Base-by-base conservation (phyloP, 2,888 invertebrate species). In the Lepetodrilus schrolli region DNA sequence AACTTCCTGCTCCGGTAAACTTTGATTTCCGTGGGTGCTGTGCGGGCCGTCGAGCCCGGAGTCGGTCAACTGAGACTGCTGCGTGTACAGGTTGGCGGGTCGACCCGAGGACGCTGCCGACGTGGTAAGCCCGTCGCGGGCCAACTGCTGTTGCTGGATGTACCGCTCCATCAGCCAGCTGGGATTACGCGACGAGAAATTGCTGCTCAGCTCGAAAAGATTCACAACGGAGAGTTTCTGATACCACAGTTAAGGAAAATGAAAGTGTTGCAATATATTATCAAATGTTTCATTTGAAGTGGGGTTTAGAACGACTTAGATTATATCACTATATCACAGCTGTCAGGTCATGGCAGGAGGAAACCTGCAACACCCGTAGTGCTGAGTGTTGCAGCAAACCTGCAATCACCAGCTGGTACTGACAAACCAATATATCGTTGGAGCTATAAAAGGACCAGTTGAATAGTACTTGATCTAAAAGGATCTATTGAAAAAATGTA, bases 191-290 rank as follows among this genome's bases (percentile, higher is more conserved):
- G 78, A 81, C 72, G 86, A 83, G 79, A 88, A 87, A 78, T 89
- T 89, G 73, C 83, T 83, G 76, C 89, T 87, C 74, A 90, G 73
- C 43, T 90, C 88, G 83, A 90, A 90, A 37, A 90, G 78, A 78
- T 90, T 90, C 30, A 90, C 78, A 17, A 90, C 87, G 20, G 89
- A 85, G 72, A 89, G 73, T 82, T 85, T 85, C 89, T 89, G 80
- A 21, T 34, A 38, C 26, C 26, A 21, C 38, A 34, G 79, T 66
- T 66, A 66, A 66, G 66, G 66, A 66, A 66, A 23, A 17, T 13
- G 17, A 3, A 43, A 17, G 43, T 43, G 4, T 4, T 43, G 43
- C n/a, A 43, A 43, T 43, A 3, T 43, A 43, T 2, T 10, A 43
- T 4, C 43, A 43, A 7, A 5, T n/a, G n/a, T n/a, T n/a, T n/a